Evolutionary conservation across 2,113 vertebrate genomes (phyloP).

Genomic region (Camelus dromedarius): DNA sequence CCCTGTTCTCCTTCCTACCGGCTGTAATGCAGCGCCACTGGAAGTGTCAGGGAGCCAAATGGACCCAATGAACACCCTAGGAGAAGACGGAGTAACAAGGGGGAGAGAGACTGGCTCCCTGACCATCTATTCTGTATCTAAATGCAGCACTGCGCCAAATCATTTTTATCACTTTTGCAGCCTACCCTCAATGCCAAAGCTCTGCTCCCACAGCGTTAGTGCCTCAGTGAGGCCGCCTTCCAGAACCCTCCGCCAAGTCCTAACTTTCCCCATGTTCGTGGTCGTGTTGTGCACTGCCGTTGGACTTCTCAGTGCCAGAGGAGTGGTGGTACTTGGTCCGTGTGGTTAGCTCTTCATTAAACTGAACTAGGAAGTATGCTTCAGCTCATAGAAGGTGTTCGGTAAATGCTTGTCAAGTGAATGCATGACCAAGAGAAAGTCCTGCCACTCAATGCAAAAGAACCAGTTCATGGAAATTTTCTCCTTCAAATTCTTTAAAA

Average conservation of each 20-base stretch:
- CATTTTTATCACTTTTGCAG: not conserved
- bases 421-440: not conserved
- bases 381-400: not conserved
- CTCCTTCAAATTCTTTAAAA: not conserved
- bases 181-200: not conserved
- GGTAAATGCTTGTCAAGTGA: not conserved
- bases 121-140: not conserved
- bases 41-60: not conserved
- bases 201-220: not conserved
- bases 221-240: fast-evolving
- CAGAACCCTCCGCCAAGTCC: not conserved
- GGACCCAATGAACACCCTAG: not conserved
- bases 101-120: not conserved
- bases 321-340: not conserved
- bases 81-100: not conserved
- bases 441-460: not conserved
- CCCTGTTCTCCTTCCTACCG: not conserved
- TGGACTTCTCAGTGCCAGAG: not conserved
- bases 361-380: not conserved
- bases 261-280: not conserved
- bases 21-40: not conserved
- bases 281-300: not conserved
- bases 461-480: not conserved
- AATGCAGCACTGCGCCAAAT: not conserved
- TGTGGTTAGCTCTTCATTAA: not conserved